These are phyloP conservation scores for Prunella fulvescens DNA, from an alignment of 2,113 vertebrate species.

Conservation along the genomic window DNA sequence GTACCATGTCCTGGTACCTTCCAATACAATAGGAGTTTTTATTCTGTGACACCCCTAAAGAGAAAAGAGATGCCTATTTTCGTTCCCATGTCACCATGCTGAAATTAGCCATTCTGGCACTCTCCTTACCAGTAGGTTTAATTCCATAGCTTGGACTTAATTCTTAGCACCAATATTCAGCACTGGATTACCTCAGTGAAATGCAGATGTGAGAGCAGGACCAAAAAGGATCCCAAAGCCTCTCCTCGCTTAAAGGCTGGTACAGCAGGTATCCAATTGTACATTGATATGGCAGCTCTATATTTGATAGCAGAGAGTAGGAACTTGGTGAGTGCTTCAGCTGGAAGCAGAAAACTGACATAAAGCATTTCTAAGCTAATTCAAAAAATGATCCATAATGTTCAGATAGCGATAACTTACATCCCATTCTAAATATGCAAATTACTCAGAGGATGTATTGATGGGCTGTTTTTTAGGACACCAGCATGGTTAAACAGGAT, in stretches of 20 bases:
- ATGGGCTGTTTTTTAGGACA: background rate
- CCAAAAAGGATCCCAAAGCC: background rate
- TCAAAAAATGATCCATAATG: background rate
- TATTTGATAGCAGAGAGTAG: background rate
- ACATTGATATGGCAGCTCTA: background rate
- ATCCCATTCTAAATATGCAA: background rate
- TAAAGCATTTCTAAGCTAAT: background rate
- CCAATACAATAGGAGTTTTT: background rate
- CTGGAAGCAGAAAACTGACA: background rate
- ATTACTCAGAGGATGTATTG: background rate
- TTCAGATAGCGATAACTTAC: background rate
- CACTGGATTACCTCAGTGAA: background rate
- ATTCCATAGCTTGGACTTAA: background rate
- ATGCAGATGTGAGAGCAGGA: background rate
- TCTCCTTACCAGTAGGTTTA: background rate
- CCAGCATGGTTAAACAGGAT: background rate
- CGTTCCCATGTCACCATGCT: background rate
- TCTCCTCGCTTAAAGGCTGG: background rate
- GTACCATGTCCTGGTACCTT: background rate
- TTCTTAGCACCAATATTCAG: background rate
- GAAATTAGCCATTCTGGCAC: background rate
- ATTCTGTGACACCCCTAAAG: background rate
- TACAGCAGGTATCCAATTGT: no score
- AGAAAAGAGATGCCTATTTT: background rate
- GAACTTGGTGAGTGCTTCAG: background rate